Evolutionary conservation across 2,888 invertebrate genomes (phyloP).

Genomic region (Noctua comes): DNA sequence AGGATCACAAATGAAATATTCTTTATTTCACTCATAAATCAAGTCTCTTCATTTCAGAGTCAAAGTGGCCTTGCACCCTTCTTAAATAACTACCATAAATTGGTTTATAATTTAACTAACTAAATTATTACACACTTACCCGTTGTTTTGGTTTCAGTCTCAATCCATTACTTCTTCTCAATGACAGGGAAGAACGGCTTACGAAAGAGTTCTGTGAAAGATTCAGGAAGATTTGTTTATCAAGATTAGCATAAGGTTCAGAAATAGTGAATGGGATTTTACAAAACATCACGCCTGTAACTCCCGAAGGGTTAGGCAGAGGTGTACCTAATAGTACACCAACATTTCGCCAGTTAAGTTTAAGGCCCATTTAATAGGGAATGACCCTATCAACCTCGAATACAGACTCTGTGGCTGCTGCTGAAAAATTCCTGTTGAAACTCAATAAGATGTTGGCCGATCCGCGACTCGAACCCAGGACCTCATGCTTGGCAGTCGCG

Average conservation of each 20-base stretch:
- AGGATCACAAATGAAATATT: neutral
- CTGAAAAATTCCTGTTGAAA: neutral
- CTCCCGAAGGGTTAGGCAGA: too few relatives aligned
- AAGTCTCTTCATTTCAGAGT: neutral
- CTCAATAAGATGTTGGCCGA: neutral
- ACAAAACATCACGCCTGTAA: too few relatives aligned
- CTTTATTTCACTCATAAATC: neutral
- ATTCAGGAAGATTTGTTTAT: neutral
- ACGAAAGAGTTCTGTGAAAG: slow-evolving; percentile 74
- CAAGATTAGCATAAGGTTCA: neutral
- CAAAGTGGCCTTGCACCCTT: neutral
- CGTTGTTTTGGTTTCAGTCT: slow-evolving; percentile 53
- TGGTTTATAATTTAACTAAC: neutral
- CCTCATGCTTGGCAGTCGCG: too few relatives aligned
- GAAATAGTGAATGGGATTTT: neutral
- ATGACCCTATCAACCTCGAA: neutral
- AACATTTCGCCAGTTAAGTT: too few relatives aligned
- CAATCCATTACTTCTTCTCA: slow-evolving; percentile 69
- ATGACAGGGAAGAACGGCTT: slow-evolving; percentile 77
- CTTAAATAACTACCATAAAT: too few relatives aligned
- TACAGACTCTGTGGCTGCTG: neutral
- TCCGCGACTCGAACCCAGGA: neutral
- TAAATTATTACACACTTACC: slow-evolving; percentile 28
- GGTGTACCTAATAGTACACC: too few relatives aligned
- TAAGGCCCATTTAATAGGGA: too few relatives aligned